These are phyloP conservation scores for Pheucticus melanocephalus DNA, from an alignment of 2,113 vertebrate species.

Conservation along the genomic window DNA sequence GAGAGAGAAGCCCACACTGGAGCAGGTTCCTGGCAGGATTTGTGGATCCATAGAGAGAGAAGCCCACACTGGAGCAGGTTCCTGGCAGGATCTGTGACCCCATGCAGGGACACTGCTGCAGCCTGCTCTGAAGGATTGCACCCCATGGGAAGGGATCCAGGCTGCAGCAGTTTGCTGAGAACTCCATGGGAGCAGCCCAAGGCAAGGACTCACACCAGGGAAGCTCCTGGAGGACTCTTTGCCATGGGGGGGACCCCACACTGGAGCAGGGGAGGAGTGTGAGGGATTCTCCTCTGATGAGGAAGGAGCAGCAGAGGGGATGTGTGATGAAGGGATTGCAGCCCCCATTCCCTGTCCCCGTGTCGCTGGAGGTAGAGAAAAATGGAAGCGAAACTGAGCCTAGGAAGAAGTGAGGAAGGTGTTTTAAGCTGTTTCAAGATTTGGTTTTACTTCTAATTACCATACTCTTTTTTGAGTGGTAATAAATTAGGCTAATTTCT, in stretches of 20 bases:
- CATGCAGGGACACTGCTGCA: background rate
- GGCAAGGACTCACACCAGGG: background rate
- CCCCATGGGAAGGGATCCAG: background rate
- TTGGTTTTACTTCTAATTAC: background rate
- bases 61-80: background rate
- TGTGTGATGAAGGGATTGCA: background rate
- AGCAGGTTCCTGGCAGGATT: background rate
- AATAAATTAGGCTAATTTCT: background rate
- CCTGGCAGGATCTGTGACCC: background rate
- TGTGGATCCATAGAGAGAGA: background rate
- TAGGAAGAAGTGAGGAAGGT: background rate
- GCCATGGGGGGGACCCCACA: background rate
- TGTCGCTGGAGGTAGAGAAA: rapidly evolving
- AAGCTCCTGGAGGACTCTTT: background rate
- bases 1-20: background rate
- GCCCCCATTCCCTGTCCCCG: background rate
- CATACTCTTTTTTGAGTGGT: background rate
- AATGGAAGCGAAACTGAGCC: background rate
- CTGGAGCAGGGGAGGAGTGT: background rate
- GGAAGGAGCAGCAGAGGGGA: background rate
- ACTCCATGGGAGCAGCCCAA: background rate
- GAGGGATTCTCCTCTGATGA: background rate
- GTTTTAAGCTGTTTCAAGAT: background rate
- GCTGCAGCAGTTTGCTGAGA: background rate
- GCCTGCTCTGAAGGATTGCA: background rate